Evolutionary conservation across 23 tunicate species (phyloP), one percentile per base, ranked within the genome.

Genomic region (Halocynthia roretzi): DNA sequence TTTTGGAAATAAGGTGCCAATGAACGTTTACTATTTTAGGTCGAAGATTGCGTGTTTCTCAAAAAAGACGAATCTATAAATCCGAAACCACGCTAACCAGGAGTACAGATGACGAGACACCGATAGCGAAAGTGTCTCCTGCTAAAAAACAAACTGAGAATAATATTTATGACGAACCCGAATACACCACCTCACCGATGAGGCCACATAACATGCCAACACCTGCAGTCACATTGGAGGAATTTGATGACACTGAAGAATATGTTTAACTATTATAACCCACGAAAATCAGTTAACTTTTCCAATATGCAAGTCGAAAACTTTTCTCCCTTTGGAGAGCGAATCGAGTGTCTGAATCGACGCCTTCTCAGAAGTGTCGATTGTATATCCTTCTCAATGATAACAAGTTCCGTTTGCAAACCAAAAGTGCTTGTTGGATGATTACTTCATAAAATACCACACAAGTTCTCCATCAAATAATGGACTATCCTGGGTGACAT

Each of bases 1-100:
- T 2, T 19, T 19, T 2, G 22, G 5, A 68, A 31, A 31, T 31
- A 31, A 31, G 44, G 44, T 31, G 44, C 4, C 14, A 68, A 15
- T 68, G 17, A 15, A 60, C 64, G 18, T 60, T 60, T 4, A 60
- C 64, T 60, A 18, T 60, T 15, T 10, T 56, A 74, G 78, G 78
- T 53, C 60, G 60, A 8, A 54, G 78, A 10, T 54, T 74, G 21
- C 56, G 63, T 54, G 56, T 62, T 8, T 53, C 78, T 8, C 22
- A 54, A 8, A 74, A 74, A 18, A 52, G 22, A 54, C 63, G 6
- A 8, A 53, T n/a, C 64, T 22, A 14, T 8, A 12, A 53, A 53
- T 54, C 62, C 23, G 19, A 20, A 12, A 53, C 23, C 17, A 14
- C 60, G 19, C 20, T 54, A 23, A 53, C 19, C 22, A 53, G 23